Evolutionary conservation across 2,797 vertebrate genomes (phyloP), one percentile per base, ranked within the genome.

Genomic region (Coreius guichenoti): DNA sequence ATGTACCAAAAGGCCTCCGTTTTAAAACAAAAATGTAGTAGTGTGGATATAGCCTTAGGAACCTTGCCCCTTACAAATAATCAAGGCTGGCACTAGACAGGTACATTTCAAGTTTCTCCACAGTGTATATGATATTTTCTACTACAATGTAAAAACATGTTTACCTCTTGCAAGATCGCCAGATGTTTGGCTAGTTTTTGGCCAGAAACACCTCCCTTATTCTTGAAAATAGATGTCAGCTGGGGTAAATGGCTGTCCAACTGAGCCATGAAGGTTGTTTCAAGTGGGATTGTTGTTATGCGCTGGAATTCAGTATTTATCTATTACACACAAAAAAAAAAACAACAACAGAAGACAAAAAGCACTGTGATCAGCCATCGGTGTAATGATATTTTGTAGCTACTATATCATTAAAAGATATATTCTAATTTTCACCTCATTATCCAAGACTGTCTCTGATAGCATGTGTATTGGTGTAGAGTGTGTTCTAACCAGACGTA

Each of bases 261-360:
- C 81, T 49, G 77, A 47, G 68, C 84, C 76, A 88, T 85, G 80
- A 88, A 86, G 56, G 81, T 88, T 17, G 76, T 65, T 74, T 86
- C 47, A 63, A 88, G 85, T 83, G 82, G 69, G 68, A 65, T 5
- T 17, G 39, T 65, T 77, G 49, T 86, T 81, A 85, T 79, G 75
- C 83, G 45, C 58, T 85, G 49, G 75, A 80, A 70, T 79, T 85
- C 77, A 63, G 67, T 51, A 67, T 43, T 68, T 69, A 80, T 61
- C 51, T 74, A 72, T 83, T 75, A 83, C 72, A 83, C 47, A 83
- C 47, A 75, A 31, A 75, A 23, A 75, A 83, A 51, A 82, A 13
- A 54, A 56, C 26, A 29, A 26, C 12, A 63, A 63, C 26, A 63
- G 61, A 29, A 63, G 61, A 63, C 1, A 63, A 58, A 58, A 9